Evolutionary conservation across 2,113 vertebrate species (phyloP).

Genomic region (Erythrolamprus reginae): DNA sequence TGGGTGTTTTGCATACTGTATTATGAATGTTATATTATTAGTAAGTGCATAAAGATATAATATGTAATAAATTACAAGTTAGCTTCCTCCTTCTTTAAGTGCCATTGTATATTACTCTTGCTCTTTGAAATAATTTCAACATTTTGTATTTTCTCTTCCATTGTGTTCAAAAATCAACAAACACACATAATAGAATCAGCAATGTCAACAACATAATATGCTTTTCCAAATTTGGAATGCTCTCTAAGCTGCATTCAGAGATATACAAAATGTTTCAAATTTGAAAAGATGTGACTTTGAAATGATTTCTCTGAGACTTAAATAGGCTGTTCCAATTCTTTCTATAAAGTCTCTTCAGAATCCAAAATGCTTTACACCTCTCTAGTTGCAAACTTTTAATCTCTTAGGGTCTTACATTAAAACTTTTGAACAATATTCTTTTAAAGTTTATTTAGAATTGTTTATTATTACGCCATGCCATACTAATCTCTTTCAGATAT

Average conservation of each 20-base stretch:
- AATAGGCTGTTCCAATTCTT: background rate
- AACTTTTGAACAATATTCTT: background rate
- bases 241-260: background rate
- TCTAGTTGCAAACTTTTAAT: background rate
- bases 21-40: constrained; percentile 34
- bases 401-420: background rate
- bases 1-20: constrained; percentile 21
- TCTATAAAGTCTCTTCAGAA: background rate
- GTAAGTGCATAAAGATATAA: constrained; percentile 30
- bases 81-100: constrained; percentile 28
- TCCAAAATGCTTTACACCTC: background rate
- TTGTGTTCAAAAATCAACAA: background rate
- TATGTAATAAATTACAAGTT: constrained; percentile 57
- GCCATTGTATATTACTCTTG: constrained; percentile 6
- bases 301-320: background rate
- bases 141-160: constrained; percentile 30
- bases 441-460: background rate
- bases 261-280: background rate
- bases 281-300: background rate
- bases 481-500: background rate
- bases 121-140: constrained; percentile 41
- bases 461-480: background rate
- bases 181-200: background rate
- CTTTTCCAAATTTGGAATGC: background rate
- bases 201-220: background rate